phyloP scores from a whole-genome alignment of 2,797 vertebrate species.

The Gymnothorax reevesii region DNA sequence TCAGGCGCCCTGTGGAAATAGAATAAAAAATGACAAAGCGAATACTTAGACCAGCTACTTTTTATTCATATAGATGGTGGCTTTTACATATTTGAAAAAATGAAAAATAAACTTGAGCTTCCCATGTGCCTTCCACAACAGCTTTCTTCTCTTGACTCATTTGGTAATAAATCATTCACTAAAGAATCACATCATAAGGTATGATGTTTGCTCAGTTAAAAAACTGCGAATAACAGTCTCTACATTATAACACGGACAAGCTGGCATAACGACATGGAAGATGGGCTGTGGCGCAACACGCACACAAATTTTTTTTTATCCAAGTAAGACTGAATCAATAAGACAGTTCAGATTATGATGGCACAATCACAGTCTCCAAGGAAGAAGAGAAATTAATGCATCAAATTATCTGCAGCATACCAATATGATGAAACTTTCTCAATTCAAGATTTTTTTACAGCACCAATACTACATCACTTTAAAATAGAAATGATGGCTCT shows the following conservation, averaged over 20 bases:
- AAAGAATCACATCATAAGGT: slow-evolving; percentile 31
- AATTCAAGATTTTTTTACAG: not conserved
- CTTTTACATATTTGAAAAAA: slow-evolving; percentile 41
- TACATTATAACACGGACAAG: slow-evolving; percentile 29
- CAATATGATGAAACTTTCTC: not conserved
- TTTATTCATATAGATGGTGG: slow-evolving; percentile 37
- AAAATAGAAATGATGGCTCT: not conserved
- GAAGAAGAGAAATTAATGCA: slow-evolving; percentile 1
- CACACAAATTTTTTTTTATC: slow-evolving; percentile 11
- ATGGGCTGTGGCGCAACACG: not conserved
- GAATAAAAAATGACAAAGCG: not conserved
- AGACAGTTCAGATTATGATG: not conserved
- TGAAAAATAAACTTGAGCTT: slow-evolving; percentile 17
- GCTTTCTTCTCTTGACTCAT: not conserved
- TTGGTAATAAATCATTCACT: slow-evolving; percentile 23
- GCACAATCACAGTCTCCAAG: not conserved
- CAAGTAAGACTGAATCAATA: slow-evolving; percentile 29
- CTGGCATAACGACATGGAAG: slow-evolving; percentile 19
- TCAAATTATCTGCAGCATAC: slow-evolving; percentile 16
- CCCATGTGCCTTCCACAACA: slow-evolving; percentile 10
- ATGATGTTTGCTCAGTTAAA: slow-evolving; percentile 32
- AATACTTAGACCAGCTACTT: not conserved
- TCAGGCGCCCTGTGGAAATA: not conserved
- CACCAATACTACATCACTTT: slow-evolving; percentile 17
- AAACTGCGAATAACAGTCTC: slow-evolving; percentile 34